Percentiles rank a stretch among this genome's conserved stretches.
Conservation (phyloP, 2,888 invertebrate species). For the Clunio marinus region DNA sequence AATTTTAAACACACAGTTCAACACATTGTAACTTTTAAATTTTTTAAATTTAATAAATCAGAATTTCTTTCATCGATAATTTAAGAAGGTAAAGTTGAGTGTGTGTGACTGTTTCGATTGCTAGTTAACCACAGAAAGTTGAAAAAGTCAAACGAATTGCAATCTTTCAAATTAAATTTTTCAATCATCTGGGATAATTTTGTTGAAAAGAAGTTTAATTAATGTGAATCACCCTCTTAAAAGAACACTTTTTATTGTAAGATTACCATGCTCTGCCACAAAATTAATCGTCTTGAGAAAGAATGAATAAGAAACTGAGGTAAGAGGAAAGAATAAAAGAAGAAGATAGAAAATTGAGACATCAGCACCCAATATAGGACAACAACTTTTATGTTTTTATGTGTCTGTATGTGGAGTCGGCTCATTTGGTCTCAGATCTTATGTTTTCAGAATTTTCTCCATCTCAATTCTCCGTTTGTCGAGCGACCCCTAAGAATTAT, state of each 20-base stretch:
- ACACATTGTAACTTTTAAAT: too few relatives aligned
- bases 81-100: too few relatives aligned
- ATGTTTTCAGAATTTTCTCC: neutral
- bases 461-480: conserved; percentile 13
- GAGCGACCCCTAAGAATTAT: conserved; percentile 29
- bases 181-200: too few relatives aligned
- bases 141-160: too few relatives aligned
- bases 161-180: too few relatives aligned
- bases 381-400: conserved; percentile 11
- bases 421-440: conserved; percentile 16
- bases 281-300: neutral
- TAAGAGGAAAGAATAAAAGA: neutral
- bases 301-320: neutral
- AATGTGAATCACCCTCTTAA: conserved; percentile 11
- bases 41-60: too few relatives aligned
- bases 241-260: conserved; percentile 25
- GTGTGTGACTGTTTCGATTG: too few relatives aligned
- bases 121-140: too few relatives aligned
- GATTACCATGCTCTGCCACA: conserved; percentile 33
- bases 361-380: conserved; percentile 35
- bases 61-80: too few relatives aligned
- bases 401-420: conserved; percentile 17
- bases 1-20: too few relatives aligned
- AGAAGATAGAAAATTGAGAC: conserved; percentile 29
- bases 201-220: too few relatives aligned